Conservation (phyloP, 2,888 invertebrate genomes). For the Pandemis corylana region DNA sequence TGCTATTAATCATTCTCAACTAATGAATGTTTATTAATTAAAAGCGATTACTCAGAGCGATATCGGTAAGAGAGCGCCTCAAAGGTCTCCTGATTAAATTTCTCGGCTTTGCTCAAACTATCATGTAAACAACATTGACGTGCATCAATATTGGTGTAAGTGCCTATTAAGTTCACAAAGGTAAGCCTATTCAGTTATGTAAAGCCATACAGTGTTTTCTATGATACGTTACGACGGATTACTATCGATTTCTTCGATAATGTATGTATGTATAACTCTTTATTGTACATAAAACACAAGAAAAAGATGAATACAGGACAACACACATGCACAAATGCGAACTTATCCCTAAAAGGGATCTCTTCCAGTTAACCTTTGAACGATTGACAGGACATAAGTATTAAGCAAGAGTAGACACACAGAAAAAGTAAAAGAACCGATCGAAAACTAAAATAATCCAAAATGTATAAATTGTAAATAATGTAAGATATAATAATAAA, state of each 20-base stretch:
- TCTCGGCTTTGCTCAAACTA: background rate
- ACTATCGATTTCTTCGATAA: background rate
- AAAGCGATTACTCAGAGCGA: background rate
- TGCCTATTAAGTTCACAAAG: background rate
- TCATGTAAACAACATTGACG: conserved; percentile 2
- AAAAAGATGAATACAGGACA: too few species aligned
- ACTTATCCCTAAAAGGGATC: too few species aligned
- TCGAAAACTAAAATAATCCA: too few species aligned
- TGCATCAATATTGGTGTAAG: background rate
- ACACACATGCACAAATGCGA: too few species aligned
- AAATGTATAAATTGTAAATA: too few species aligned
- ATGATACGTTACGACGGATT: background rate
- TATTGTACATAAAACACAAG: too few species aligned
- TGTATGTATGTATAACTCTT: too few species aligned
- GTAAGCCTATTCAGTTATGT: background rate
- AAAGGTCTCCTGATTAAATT: conserved; percentile 13
- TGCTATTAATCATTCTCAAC: background rate
- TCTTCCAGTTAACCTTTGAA: too few species aligned
- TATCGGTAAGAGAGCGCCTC: conserved; percentile 6
- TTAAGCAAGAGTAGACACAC: too few species aligned
- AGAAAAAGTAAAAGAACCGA: too few species aligned
- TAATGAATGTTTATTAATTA: conserved; percentile 16
- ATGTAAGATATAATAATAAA: too few species aligned
- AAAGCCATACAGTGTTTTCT: background rate
- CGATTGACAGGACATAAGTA: too few species aligned